Conservation (phyloP, 2,113 vertebrate species). For the Campylorhamphus procurvoides region DNA sequence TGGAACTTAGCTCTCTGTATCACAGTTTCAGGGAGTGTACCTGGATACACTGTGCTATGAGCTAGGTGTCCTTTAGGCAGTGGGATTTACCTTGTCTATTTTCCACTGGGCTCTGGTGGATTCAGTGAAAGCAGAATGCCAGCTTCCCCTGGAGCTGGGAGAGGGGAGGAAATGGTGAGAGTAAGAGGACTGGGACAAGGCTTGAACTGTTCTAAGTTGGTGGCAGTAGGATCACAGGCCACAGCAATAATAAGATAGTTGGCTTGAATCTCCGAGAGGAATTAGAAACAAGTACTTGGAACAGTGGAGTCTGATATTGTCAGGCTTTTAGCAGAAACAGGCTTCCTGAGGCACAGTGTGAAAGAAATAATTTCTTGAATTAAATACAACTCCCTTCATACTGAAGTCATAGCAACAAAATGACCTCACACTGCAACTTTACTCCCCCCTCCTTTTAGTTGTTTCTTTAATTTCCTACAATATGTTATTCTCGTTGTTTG, state of each 20-base stretch:
- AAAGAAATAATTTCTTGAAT: slow-evolving; percentile 42
- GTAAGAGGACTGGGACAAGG: not conserved
- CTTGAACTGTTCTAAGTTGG: not conserved
- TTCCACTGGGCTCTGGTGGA: not conserved
- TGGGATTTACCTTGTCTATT: not conserved
- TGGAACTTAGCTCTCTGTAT: not conserved
- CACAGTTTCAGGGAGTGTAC: not conserved
- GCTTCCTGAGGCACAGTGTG: not conserved
- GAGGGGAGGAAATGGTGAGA: not conserved
- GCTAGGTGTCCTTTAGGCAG: not conserved
- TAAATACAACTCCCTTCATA: slow-evolving; percentile 21
- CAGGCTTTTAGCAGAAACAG: slow-evolving; percentile 24
- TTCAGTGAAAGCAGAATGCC: not conserved
- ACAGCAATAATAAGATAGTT: not conserved
- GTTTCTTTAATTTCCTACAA: slow-evolving; percentile 75
- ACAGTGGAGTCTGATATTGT: not conserved
- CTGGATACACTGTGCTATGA: not conserved
- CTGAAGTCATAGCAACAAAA: slow-evolving; percentile 51
- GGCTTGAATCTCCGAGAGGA: not conserved
- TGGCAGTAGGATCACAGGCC: not conserved
- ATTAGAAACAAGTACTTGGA: not conserved
- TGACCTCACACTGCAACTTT: slow-evolving; percentile 22
- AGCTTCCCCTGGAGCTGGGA: not conserved
- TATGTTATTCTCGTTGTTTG: slow-evolving; percentile 74
- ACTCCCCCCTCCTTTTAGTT: slow-evolving; percentile 37